Conservation (phyloP, 2,888 invertebrate genomes). For the Mythimna vitellina region DNA sequence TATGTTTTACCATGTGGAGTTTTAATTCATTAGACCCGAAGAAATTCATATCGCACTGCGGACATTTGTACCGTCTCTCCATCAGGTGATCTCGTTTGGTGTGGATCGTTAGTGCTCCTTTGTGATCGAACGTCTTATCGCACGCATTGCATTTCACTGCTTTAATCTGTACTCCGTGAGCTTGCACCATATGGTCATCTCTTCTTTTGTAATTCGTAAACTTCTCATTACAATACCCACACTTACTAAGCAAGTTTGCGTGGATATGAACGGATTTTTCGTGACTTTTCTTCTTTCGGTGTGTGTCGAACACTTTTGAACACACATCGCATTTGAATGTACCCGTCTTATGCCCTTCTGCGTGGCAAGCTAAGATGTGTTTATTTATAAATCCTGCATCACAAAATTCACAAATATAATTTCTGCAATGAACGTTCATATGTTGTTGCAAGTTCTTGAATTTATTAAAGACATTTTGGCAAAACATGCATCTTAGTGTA, state of each 20-base stretch:
- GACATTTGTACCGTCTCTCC: slow-evolving; percentile 77
- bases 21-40: slow-evolving; percentile 72
- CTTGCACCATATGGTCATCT: slow-evolving; percentile 73
- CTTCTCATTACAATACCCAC: slow-evolving; percentile 77
- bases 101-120: slow-evolving; percentile 73
- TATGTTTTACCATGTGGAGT: slow-evolving; percentile 72
- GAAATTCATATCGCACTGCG: slow-evolving; percentile 76
- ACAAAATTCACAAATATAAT: slow-evolving; percentile 79
- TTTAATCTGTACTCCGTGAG: slow-evolving; percentile 73
- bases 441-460: slow-evolving; percentile 77
- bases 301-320: slow-evolving; percentile 86
- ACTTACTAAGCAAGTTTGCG: slow-evolving; percentile 72
- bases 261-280: slow-evolving; percentile 82
- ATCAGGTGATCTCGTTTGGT: slow-evolving; percentile 78
- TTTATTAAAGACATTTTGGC: slow-evolving; percentile 53
- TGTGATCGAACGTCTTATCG: slow-evolving; percentile 72
- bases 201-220: slow-evolving; percentile 76
- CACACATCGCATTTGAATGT: slow-evolving; percentile 80
- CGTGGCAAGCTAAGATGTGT: slow-evolving; percentile 75
- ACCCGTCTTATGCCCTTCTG: slow-evolving; percentile 76
- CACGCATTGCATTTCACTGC: slow-evolving; percentile 77
- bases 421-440: slow-evolving; percentile 82
- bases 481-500: slow-evolving; percentile 56
- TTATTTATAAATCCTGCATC: slow-evolving; percentile 79
- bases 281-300: slow-evolving; percentile 83